Evolutionary conservation across 2,888 invertebrate species (phyloP).

Genomic region (Cerastoderma edule): DNA sequence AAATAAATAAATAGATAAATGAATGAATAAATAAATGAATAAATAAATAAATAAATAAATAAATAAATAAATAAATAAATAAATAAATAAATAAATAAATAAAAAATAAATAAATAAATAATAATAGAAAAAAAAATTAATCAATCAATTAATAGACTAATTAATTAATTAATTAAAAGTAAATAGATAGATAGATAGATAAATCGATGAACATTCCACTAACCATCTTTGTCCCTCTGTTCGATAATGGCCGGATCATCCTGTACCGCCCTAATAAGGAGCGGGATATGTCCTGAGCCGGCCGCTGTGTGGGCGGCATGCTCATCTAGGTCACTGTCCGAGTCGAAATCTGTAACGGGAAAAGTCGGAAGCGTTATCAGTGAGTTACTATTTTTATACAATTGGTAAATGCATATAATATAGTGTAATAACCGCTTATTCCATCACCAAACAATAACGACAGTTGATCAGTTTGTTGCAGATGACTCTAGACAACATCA

Average conservation of each 20-base stretch:
- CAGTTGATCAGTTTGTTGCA: neutral
- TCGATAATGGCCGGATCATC: slow-evolving; percentile 75
- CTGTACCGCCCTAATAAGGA: slow-evolving; percentile 68
- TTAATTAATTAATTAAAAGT: no score
- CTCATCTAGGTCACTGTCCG: slow-evolving; percentile 42
- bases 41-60: no score
- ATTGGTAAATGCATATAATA: neutral
- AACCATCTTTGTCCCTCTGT: slow-evolving; percentile 73
- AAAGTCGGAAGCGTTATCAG: no score
- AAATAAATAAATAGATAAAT: no score
- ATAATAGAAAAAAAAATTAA: no score
- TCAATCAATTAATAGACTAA: no score
- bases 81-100: no score
- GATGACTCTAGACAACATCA: neutral
- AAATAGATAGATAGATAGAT: no score
- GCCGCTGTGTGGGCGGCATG: slow-evolving; percentile 71
- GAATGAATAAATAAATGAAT: no score
- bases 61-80: no score
- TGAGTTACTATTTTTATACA: neutral
- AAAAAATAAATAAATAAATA: no score
- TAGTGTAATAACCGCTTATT: neutral
- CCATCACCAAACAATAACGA: neutral
- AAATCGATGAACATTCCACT: no score
- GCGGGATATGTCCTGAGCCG: slow-evolving; percentile 69
- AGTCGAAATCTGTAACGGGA: slow-evolving; percentile 41